These are phyloP conservation scores for Setipinna tenuifilis DNA, from an alignment of 2,797 vertebrate genomes.

Conservation along the genomic window DNA sequence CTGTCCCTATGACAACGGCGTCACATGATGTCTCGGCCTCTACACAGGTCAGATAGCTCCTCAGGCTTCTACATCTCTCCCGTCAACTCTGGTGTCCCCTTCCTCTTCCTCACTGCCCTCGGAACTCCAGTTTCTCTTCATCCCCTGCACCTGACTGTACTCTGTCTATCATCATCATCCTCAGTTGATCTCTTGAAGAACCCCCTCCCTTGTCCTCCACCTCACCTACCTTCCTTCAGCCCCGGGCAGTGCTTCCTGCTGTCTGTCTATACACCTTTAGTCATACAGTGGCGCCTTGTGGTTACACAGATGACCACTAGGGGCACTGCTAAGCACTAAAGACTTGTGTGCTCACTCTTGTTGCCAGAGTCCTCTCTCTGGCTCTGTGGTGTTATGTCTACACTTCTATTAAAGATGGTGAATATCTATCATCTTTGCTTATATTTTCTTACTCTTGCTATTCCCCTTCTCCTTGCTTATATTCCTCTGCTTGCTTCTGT, in stretches of 20 bases:
- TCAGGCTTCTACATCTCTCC: neutral
- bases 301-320: neutral
- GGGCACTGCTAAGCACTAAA: neutral
- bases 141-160: neutral
- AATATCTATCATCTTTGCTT: too few species aligned
- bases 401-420: too few species aligned
- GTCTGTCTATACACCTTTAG: neutral
- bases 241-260: neutral
- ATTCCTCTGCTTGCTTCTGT: too few species aligned
- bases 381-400: neutral
- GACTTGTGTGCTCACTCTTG: too few species aligned
- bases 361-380: neutral
- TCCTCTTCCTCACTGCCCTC: too few species aligned
- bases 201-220: neutral
- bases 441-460: too few species aligned
- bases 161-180: neutral
- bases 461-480: too few species aligned
- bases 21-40: constrained; percentile 68
- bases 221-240: neutral
- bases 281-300: neutral
- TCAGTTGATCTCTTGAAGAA: neutral
- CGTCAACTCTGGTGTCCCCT: too few species aligned
- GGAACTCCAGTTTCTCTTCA: neutral
- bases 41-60: constrained; percentile 80
- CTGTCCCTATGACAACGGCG: constrained; percentile 53